phyloP scores from a whole-genome alignment of 1,140 invertebrate species.

The Mizuhopecten yessoensis region DNA sequence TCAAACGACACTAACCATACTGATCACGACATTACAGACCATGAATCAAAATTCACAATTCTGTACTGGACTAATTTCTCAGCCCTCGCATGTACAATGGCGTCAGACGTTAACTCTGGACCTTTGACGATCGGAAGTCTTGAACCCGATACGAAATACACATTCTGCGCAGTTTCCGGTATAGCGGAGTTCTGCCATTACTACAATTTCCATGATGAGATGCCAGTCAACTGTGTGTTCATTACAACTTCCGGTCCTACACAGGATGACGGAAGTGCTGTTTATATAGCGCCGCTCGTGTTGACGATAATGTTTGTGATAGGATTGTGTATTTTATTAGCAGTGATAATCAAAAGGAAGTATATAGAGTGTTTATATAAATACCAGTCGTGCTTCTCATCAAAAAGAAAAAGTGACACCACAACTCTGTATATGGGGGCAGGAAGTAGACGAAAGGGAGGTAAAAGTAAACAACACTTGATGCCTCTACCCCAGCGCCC shows the following conservation, averaged over 20 bases:
- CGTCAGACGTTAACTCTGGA: background rate
- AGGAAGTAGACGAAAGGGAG: background rate
- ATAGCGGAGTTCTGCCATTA: background rate
- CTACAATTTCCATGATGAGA: background rate
- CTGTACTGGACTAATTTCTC: background rate
- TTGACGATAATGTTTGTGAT: background rate
- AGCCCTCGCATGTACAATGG: background rate
- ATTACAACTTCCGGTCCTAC: conserved; percentile 4
- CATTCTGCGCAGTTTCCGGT: background rate
- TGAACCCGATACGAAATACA: background rate
- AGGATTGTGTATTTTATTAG: background rate
- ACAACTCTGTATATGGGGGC: background rate
- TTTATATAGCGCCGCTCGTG: background rate
- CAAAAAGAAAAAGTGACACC: background rate
- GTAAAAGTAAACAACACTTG: background rate
- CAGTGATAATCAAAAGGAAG: conserved; percentile 1
- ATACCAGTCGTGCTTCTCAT: background rate
- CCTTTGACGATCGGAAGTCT: background rate
- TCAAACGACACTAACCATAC: background rate
- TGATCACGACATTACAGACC: background rate
- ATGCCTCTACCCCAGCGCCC: background rate
- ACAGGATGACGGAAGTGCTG: background rate
- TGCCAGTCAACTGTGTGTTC: background rate
- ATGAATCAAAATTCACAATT: background rate
- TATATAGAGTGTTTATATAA: conserved; percentile 21